phyloP scores from a whole-genome alignment of 2,113 vertebrate species.

The Hydrolagus affinis region DNA sequence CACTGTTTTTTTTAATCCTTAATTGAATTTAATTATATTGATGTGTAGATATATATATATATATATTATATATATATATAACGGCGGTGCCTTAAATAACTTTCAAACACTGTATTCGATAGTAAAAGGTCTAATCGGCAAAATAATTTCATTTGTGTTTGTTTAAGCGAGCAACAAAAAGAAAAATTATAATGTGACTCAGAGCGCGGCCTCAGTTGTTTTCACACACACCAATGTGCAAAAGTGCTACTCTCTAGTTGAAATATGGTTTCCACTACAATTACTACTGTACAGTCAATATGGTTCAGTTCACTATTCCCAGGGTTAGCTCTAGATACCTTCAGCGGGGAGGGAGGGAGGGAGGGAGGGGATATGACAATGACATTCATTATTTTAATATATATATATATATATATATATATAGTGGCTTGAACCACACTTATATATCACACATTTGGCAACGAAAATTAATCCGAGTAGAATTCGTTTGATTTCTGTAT shows the following conservation, averaged over 20 bases:
- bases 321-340: background rate
- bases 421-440: background rate
- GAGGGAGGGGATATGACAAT: background rate
- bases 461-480: background rate
- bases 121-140: background rate
- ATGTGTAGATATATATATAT: too few relatives aligned
- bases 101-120: slow-evolving; percentile 4
- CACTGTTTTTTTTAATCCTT: background rate
- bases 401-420: too few relatives aligned
- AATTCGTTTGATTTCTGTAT: background rate
- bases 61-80: slow-evolving; percentile 1
- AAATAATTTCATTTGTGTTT: background rate
- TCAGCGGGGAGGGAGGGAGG: background rate
- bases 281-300: background rate
- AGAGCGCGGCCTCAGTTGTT: background rate
- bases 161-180: background rate
- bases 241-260: background rate
- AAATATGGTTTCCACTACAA: slow-evolving; percentile 18
- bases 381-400: background rate
- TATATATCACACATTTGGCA: background rate
- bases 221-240: background rate
- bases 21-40: slow-evolving; percentile 24
- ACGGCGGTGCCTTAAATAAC: slow-evolving; percentile 9
- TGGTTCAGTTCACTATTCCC: background rate
- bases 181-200: too few relatives aligned